A percentile compares a stretch with the other conserved stretches of the same genome.
Conservation (phyloP, 2,888 invertebrate species). For the Belgica antarctica region DNA sequence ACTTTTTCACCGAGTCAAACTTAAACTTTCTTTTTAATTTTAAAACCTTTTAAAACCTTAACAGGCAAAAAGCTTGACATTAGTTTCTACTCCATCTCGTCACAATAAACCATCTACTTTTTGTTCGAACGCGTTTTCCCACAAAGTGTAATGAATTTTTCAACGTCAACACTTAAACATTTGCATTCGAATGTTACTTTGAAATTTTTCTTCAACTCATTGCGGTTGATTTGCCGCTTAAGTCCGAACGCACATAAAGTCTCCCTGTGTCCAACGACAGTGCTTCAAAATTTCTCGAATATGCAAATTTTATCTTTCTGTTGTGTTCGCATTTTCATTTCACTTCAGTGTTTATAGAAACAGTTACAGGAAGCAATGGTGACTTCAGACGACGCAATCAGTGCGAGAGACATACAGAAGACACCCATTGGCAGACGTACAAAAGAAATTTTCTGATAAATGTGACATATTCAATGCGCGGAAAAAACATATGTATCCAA, state of each 20-base stretch:
- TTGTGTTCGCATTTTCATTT: neutral
- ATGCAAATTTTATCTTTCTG: conserved; percentile 38
- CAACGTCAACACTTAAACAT: conserved; percentile 3
- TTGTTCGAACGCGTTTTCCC: too few relatives aligned
- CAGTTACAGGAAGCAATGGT: conserved; percentile 25
- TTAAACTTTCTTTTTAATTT: too few relatives aligned
- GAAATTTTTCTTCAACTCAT: too few relatives aligned
- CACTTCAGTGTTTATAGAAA: neutral
- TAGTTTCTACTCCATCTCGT: too few relatives aligned
- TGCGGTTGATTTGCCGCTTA: too few relatives aligned
- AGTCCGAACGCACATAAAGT: conserved; percentile 12
- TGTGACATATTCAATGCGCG: conserved; percentile 2
- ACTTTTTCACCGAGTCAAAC: too few relatives aligned
- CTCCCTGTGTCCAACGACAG: neutral
- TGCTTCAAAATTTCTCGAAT: conserved; percentile 41
- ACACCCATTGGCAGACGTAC: neutral
- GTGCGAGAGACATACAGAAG: neutral
- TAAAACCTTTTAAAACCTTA: too few relatives aligned
- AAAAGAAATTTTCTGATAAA: neutral
- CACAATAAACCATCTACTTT: too few relatives aligned
- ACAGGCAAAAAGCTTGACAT: too few relatives aligned
- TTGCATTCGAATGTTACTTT: neutral
- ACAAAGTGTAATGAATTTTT: too few relatives aligned
- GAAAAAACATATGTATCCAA: neutral
- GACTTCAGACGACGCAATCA: neutral